These are phyloP conservation scores for Emydura subglobosa DNA, from an alignment of 2,113 vertebrate species.

Conservation along the genomic window DNA sequence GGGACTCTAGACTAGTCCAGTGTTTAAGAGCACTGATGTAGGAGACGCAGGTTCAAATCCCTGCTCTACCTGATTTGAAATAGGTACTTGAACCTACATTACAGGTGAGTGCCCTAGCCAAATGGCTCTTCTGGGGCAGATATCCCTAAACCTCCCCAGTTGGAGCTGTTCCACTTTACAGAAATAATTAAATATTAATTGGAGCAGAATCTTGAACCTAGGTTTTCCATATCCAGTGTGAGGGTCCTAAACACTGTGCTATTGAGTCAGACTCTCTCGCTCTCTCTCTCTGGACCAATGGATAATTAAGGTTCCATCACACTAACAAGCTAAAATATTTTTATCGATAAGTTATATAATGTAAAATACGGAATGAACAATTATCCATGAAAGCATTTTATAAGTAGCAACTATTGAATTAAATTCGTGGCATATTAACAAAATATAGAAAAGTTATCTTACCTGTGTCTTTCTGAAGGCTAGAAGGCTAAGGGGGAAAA, in stretches of 20 bases:
- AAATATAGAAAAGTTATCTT: slow-evolving; percentile 66
- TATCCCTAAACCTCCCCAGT: neutral
- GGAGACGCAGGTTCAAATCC: neutral
- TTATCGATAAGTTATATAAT: neutral
- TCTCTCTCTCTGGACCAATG: neutral
- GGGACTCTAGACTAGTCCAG: neutral
- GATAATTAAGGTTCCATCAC: neutral
- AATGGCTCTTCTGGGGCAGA: rapidly evolving
- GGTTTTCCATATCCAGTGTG: neutral
- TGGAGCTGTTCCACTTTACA: neutral
- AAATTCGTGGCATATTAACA: neutral
- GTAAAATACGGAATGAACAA: neutral
- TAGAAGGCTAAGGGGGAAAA: slow-evolving; percentile 12
- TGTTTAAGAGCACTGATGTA: neutral
- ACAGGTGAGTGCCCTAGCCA: neutral
- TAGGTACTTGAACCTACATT: neutral
- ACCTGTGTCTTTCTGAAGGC: slow-evolving; percentile 69
- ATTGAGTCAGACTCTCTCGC: neutral
- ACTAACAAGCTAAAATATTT: neutral
- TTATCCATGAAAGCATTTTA: neutral
- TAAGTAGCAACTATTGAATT: neutral
- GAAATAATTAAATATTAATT: neutral
- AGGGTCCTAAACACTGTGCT: neutral
- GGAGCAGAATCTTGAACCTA: neutral
- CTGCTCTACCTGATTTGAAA: neutral